Percentiles rank a stretch among this genome's conserved stretches.
Evolutionary conservation across 2,797 vertebrate genomes (phyloP).

Genomic region (Tapera naevia): DNA sequence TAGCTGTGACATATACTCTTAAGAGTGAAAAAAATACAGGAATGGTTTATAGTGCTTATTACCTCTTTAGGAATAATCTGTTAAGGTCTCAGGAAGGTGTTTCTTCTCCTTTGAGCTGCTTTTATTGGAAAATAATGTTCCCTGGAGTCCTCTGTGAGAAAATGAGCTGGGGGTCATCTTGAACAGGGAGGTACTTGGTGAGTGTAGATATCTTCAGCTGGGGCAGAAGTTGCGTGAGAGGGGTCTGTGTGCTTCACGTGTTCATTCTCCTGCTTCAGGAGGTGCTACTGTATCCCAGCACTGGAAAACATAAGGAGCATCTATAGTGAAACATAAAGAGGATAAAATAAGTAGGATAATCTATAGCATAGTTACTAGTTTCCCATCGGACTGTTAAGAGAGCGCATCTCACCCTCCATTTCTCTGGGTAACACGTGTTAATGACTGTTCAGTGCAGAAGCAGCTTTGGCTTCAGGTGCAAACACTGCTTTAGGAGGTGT

Average conservation of each 20-base stretch:
- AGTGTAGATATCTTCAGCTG: neutral
- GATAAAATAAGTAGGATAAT: too few species aligned
- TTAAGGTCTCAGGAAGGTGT: neutral
- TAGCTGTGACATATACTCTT: neutral
- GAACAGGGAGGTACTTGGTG: neutral
- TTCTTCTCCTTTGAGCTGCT: neutral
- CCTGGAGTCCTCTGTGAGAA: neutral
- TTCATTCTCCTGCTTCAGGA: neutral
- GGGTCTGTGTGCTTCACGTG: accelerated
- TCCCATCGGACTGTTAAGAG: accelerated
- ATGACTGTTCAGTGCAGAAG: neutral
- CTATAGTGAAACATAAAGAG: neutral
- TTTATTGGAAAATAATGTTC: neutral
- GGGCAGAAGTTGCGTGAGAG: neutral
- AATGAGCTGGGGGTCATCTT: neutral
- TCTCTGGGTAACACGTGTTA: accelerated
- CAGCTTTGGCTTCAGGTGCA: neutral
- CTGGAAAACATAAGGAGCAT: neutral
- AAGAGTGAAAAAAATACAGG: neutral
- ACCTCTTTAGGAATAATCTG: neutral
- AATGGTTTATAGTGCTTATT: neutral
- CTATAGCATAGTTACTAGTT: accelerated
- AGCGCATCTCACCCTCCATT: accelerated
- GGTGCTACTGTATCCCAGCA: neutral
- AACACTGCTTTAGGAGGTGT: neutral